These are phyloP conservation scores for Myotis daubentonii DNA, from an alignment of 2,797 vertebrate genomes.

Conservation along the genomic window DNA sequence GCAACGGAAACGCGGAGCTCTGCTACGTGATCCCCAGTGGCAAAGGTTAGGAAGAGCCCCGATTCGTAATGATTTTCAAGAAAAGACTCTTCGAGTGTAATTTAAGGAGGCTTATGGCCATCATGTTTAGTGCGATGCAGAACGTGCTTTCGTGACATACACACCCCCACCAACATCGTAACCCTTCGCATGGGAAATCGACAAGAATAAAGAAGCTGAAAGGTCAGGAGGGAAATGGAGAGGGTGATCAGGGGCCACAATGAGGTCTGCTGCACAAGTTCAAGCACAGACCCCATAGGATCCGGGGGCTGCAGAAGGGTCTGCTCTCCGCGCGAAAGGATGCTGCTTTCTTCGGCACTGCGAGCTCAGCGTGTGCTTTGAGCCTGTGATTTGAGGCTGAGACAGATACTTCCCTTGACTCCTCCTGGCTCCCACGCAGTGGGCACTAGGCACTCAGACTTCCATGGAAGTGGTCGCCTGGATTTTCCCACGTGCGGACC, in stretches of 20 bases:
- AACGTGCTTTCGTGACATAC: slow-evolving; percentile 72
- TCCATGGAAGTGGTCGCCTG: neutral
- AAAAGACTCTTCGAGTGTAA: slow-evolving; percentile 68
- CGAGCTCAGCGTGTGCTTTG: neutral
- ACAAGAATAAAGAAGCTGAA: slow-evolving; percentile 51
- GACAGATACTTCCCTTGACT: neutral
- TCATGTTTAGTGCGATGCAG: slow-evolving; percentile 47
- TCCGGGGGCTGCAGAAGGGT: neutral
- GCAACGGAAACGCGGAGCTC: slow-evolving; percentile 79
- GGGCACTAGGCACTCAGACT: neutral
- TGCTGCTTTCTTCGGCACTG: neutral
- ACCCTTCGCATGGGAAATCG: slow-evolving; percentile 43
- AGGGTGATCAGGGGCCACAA: slow-evolving; percentile 48
- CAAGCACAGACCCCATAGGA: neutral
- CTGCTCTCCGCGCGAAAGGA: neutral
- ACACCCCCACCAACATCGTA: slow-evolving; percentile 42
- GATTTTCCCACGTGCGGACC: neutral
- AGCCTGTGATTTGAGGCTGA: slow-evolving; percentile 10
- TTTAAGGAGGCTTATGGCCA: slow-evolving; percentile 56
- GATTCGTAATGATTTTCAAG: slow-evolving; percentile 73
- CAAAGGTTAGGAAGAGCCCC: slow-evolving; percentile 76
- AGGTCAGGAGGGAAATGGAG: slow-evolving; percentile 63
- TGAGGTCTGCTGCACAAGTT: neutral
- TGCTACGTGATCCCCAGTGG: slow-evolving; percentile 77
- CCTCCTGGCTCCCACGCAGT: neutral